Evolutionary conservation across 2,888 invertebrate species (phyloP).

Genomic region (Tribolium freemani): DNA sequence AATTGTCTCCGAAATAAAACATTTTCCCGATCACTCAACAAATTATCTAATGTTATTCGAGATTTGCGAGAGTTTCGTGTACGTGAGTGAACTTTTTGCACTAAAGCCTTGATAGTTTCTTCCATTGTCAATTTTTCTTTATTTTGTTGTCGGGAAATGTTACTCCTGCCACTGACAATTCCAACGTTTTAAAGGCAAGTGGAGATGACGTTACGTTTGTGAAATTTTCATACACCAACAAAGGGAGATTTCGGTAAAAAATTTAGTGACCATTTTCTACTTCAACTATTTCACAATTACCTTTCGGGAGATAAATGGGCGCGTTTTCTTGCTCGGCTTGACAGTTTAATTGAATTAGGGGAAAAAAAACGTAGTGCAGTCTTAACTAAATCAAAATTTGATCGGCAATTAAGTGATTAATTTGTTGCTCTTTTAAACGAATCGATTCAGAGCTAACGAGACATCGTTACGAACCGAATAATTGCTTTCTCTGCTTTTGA

Average conservation of each 20-base stretch:
- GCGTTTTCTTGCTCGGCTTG: background rate
- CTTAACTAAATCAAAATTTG: background rate
- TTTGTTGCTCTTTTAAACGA: background rate
- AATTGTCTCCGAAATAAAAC: background rate
- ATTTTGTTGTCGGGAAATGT: background rate
- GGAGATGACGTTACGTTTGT: no score
- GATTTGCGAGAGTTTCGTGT: background rate
- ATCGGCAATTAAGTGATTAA: background rate
- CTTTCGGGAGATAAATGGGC: conserved; percentile 10
- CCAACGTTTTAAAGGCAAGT: background rate
- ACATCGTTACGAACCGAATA: no score
- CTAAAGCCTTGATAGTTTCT: background rate
- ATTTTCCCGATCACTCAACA: no score
- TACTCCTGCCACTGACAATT: background rate
- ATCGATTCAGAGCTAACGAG: background rate
- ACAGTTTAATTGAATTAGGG: conserved; percentile 17
- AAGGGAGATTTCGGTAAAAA: background rate
- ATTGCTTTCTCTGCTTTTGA: background rate
- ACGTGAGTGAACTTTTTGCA: conserved; percentile 13
- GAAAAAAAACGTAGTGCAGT: background rate
- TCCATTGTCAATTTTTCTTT: conserved; percentile 9
- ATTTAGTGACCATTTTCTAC: background rate
- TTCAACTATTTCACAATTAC: conserved; percentile 5
- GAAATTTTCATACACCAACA: no score
- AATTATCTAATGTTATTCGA: background rate